Evolutionary conservation across 2,888 invertebrate species (phyloP), one percentile per base, ranked within the genome.

Genomic region (Lasioglossum marginatum): DNA sequence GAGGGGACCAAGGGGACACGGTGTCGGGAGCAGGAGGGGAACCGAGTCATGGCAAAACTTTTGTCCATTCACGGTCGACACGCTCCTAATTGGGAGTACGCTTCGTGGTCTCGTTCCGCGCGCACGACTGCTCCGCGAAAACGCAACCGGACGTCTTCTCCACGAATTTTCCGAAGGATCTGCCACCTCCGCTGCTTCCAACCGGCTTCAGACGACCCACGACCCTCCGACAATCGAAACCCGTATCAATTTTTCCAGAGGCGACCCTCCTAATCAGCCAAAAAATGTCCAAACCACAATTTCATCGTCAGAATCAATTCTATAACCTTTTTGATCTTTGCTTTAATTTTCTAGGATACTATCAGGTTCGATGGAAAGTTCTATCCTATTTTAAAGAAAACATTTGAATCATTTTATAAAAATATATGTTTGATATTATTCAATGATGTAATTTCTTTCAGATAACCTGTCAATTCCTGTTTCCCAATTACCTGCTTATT

Each of bases 31-130:
- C 63, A 66, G 37, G 57, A 81, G 81, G 86, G 85, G 81, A 76
- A 85, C 37, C 43, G 85, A 87, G 87, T 82, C 85, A 90, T 93
- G 90, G 95, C 91, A 92, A 94, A 95, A 94, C 93, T 94, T 93
- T 94, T 95, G 95, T 94, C 94, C 93, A 92, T 93, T 92, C 90
- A 91, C 90, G 88, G 89, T 90, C 90, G 90, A 87, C 93, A 90
- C 88, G 89, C 87, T 91, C 90, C 93, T 93, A 93, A 93, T 93
- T 91, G 92, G 92, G 92, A 93, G 93, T 92, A 91, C 89, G 91
- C 91, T 91, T 84, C 91, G 91, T 86, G 91, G 88, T 92, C 91
- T 91, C 90, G 91, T 90, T 92, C 91, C 88, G 90, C 87, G 91
- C 90, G 92, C 90, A 88, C 91, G 82, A 85, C 73, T 77, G 78